Evolutionary conservation across 2,888 invertebrate species (phyloP).

Genomic region (Venusia cambrica): DNA sequence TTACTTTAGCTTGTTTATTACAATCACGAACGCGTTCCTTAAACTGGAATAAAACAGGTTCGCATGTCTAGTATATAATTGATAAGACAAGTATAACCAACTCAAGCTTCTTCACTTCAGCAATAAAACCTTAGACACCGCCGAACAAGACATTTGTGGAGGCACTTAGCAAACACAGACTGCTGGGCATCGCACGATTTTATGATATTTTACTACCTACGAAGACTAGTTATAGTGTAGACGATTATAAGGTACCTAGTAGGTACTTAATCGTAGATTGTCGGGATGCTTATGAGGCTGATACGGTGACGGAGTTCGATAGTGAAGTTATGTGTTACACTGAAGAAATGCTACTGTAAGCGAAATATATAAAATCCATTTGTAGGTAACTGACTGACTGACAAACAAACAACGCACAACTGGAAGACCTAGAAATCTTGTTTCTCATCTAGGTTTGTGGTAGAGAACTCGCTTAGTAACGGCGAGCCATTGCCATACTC

Average conservation of each 20-base stretch:
- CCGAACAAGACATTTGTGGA: slow-evolving; percentile 53
- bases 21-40: too few species aligned
- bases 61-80: too few species aligned
- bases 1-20: too few species aligned
- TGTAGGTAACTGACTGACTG: too few species aligned
- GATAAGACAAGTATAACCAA: background rate
- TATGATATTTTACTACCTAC: slow-evolving; percentile 39
- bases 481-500: too few species aligned
- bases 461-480: too few species aligned
- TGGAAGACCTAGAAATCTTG: too few species aligned
- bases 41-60: too few species aligned
- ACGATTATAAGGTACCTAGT: slow-evolving; percentile 8
- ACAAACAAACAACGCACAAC: too few species aligned
- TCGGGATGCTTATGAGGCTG: slow-evolving; percentile 15
- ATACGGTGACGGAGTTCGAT: slow-evolving; percentile 4
- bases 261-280: slow-evolving; percentile 28
- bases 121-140: slow-evolving; percentile 37
- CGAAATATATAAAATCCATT: too few species aligned
- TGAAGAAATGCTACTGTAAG: slow-evolving; percentile 4
- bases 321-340: background rate
- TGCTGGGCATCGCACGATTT: slow-evolving; percentile 66
- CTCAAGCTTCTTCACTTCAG: slow-evolving; percentile 23
- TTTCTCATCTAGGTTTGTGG: too few species aligned
- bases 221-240: slow-evolving; percentile 9
- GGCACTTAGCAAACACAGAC: slow-evolving; percentile 55